phyloP scores from a whole-genome alignment of 2,888 invertebrate species.

The Acanthosepion lycidas region DNA sequence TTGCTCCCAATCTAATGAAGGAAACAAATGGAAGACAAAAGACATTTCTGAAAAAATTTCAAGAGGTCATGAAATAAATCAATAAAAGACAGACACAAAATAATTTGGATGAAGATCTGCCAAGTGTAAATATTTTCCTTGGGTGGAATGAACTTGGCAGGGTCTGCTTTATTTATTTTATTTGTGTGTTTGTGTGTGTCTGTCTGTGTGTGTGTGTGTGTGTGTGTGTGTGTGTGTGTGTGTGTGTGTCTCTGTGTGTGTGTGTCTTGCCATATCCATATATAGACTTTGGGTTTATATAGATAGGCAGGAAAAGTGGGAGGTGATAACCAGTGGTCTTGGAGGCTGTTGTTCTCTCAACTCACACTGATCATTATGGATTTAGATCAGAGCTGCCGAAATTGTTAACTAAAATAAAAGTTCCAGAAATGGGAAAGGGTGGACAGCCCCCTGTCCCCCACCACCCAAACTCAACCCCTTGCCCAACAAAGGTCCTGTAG shows the following conservation, averaged over 20 bases:
- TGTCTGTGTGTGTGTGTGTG: background rate
- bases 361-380: conserved; percentile 1
- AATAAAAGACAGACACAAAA: background rate
- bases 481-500: background rate
- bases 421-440: no score
- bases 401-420: background rate
- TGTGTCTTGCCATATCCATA: background rate
- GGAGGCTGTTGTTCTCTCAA: background rate
- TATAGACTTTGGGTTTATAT: background rate
- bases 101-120: background rate
- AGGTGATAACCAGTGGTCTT: conserved; percentile 21
- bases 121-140: conserved; percentile 13
- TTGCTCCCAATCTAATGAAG: no score
- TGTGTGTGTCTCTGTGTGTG: background rate
- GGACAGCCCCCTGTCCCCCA: no score
- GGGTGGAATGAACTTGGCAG: conserved; percentile 9
- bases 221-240: background rate
- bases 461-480: background rate
- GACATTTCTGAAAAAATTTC: background rate
- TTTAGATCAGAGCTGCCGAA: conserved; percentile 14
- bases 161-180: background rate
- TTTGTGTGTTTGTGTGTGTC: background rate
- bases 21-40: no score
- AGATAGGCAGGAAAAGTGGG: background rate
- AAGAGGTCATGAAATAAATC: background rate